Conservation (phyloP, 2,113 vertebrate species). For the Notothenia coriiceps region DNA sequence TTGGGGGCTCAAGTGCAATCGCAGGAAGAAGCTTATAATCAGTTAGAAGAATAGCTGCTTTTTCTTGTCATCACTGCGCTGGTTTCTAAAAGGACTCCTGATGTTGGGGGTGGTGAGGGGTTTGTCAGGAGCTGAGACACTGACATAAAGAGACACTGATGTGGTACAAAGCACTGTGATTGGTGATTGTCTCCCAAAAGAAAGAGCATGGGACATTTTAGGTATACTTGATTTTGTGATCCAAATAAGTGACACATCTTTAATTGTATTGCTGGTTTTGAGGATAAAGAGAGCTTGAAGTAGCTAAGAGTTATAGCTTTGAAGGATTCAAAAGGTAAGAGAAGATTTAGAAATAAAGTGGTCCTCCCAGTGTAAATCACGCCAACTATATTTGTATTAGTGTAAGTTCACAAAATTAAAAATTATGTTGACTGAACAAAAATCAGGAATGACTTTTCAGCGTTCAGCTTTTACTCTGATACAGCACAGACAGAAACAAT, state of each 20-base stretch:
- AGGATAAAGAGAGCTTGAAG: background rate
- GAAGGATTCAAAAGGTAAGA: background rate
- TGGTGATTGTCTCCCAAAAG: slow-evolving; percentile 13
- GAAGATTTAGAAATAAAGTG: background rate
- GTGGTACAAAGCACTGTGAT: slow-evolving; percentile 6
- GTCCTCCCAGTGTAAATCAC: background rate
- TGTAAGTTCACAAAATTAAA: background rate
- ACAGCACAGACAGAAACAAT: background rate
- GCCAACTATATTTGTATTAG: background rate
- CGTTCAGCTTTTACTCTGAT: background rate
- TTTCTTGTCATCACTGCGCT: slow-evolving; percentile 1
- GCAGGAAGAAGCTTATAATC: slow-evolving; percentile 20
- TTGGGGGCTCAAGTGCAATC: slow-evolving; percentile 20
- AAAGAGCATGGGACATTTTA: background rate
- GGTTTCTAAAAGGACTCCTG: slow-evolving; percentile 31
- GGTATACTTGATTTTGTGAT: slow-evolving; percentile 12
- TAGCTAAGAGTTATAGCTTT: background rate
- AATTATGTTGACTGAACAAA: background rate
- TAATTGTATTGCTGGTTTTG: background rate
- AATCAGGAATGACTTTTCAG: background rate
- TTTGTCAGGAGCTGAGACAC: slow-evolving; percentile 29
- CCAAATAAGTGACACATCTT: background rate
- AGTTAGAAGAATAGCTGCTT: slow-evolving; percentile 6
- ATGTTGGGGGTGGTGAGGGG: background rate
- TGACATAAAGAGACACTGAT: slow-evolving; percentile 18